Evolutionary conservation across 2,888 invertebrate genomes (phyloP), one percentile per base, ranked within the genome.

Genomic region (Adelognathus sp.): DNA sequence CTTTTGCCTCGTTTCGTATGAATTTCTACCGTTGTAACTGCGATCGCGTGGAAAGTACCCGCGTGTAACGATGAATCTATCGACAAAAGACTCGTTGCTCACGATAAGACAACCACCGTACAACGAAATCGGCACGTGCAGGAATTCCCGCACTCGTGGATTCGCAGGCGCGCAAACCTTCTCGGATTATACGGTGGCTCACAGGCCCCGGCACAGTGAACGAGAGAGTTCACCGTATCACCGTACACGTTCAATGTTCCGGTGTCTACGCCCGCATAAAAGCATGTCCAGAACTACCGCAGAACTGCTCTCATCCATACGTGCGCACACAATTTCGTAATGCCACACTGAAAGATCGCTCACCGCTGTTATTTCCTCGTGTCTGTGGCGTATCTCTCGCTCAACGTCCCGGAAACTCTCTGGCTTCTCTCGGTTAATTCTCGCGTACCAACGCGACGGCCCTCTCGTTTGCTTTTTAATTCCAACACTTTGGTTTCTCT

Each of bases 241-340:
- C 29, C 9, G 33, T 44, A 44, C 52, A 16, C n/a, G 14, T 66
- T 54, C 41, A 29, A 54, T 60, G 70, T 75, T 79, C 29, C 74
- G 70, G 70, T 71, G 64, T 50, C 39, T 71, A 74, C 50, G 27
- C 71, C 75, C 61, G 75, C 71, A 71, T 75, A 75, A 79, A 79
- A 60, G 66, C 50, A 63, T 18, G 39, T 60, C 50, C 46, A 52
- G 31, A 14, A 50, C 31, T 18, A 18, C 18, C n/a, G 7, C 52
- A 50, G 18, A 29, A 7, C 14, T 24, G 24, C 36, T 31, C 36
- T 14, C 6, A 33, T 41, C 7, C n/a, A 36, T 58, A 24, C 21
- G n/a, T 29, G 36, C n/a, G 39, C 18, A 56, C n/a, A 63, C 31
- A 16, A 54, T 54, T 67, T 46, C 50, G 54, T 27, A 67, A 27